Conservation (phyloP, 2,888 invertebrate species). For the Drosophila nigritarsus region DNA sequence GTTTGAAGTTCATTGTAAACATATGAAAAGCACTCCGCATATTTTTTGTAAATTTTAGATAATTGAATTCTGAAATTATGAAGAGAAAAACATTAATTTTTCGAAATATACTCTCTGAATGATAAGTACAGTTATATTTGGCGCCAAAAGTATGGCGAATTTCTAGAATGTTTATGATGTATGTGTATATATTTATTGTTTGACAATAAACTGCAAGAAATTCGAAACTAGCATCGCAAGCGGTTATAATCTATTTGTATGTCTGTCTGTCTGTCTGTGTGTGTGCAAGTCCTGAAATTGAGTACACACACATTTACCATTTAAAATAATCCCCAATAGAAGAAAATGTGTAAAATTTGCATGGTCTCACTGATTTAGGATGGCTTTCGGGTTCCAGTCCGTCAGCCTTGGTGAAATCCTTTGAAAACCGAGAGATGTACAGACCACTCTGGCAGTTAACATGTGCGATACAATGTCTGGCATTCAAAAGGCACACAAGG, state of each 20-base stretch:
- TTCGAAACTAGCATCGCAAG: not conserved
- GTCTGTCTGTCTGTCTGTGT: not conserved
- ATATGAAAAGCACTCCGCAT: not conserved
- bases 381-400: conserved; percentile 56
- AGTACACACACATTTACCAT: conserved; percentile 51
- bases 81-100: not conserved
- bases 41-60: not conserved
- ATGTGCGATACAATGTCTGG: conserved; percentile 63
- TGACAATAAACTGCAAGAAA: not conserved
- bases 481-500: conserved; percentile 48
- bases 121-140: not conserved
- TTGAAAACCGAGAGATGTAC: conserved; percentile 68
- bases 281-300: conserved; percentile 34
- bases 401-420: conserved; percentile 57
- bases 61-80: not conserved
- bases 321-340: conserved; percentile 69
- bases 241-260: not conserved
- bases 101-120: not conserved
- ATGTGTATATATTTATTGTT: not conserved
- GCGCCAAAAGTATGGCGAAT: too few relatives aligned
- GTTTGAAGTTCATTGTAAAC: not conserved
- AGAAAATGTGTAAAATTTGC: conserved; percentile 75
- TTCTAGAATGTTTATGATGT: too few relatives aligned
- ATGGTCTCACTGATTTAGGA: conserved; percentile 74
- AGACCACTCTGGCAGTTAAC: conserved; percentile 65